Evolutionary conservation across 2,888 invertebrate genomes (phyloP), one percentile per base, ranked within the genome.

Genomic region (Cryptosula pallasiana): DNA sequence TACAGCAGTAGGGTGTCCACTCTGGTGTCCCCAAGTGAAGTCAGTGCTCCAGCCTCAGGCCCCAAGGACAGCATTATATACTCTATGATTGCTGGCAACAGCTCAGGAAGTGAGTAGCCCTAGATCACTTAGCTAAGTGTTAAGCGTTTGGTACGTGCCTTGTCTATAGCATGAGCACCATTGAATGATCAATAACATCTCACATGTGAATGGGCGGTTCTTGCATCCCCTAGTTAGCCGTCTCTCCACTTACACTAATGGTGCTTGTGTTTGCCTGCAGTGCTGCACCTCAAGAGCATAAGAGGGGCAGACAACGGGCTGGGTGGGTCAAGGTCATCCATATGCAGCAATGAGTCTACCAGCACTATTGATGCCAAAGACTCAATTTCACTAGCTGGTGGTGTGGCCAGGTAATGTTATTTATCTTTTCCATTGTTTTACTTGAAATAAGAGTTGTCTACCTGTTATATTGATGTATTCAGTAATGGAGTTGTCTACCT

Each of bases 1-100:
- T 63, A 63, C 63, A 63, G 63, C 63, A 63, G 63, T 34, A 25
- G 63, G 32, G 29, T 63, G 29, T 63, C 63, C 2, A 63, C 45
- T 13, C 9, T 45, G 9, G 20, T 63, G 2, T 13, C 63, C 5
- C 25, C 32, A 27, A 63, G 32, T 32, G 63, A 63, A 3, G 32
- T 34, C 29, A 34, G 32, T 27, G 27, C 63, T 9, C 27, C 63
- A 16, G 13, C 32, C 13, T 20, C 63, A 32, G 34, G 25, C 32
- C 13, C 63, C 5, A 63, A 63, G 16, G 63, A 63, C 63, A 63
- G 25, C 32, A 13, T 63, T n/a, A 63, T 63, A 20, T 63, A 63
- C 34, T 63, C 63, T 13, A 34, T 63, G 63, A 63, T 63, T 32
- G 63, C 63, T 32, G 63, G 63, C 9, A 63, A 32, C 63, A 63